phyloP scores from a whole-genome alignment of 2,888 invertebrate genomes.

The Drosophila percnosoma region DNA sequence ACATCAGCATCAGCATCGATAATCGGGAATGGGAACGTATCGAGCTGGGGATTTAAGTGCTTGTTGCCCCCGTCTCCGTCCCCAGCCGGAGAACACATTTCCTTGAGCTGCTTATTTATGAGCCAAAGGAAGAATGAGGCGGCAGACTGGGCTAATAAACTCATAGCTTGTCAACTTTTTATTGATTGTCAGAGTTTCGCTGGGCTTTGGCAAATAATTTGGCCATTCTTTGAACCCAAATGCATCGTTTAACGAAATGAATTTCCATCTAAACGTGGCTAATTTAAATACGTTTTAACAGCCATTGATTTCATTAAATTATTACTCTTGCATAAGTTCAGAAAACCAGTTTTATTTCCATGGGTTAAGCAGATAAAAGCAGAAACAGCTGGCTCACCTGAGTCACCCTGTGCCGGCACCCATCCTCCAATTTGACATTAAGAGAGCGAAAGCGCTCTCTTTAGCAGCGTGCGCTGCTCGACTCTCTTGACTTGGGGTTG shows the following conservation, averaged over 20 bases:
- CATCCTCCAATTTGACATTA: constrained; percentile 8
- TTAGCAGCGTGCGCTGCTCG: not conserved
- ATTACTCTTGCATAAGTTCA: not conserved
- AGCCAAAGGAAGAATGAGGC: constrained; percentile 21
- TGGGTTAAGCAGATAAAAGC: not conserved
- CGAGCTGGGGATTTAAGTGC: constrained; percentile 62
- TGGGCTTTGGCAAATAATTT: not conserved
- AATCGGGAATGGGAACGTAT: constrained; percentile 28
- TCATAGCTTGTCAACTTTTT: constrained; percentile 56
- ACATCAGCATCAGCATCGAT: constrained; percentile 47
- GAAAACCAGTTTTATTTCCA: not conserved
- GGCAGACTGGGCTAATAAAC: constrained; percentile 64
- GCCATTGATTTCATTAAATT: not conserved
- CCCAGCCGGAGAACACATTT: constrained; percentile 2
- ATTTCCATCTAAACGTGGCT: not conserved
- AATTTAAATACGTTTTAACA: not conserved
- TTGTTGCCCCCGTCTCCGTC: constrained; percentile 23
- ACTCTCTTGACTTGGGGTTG: constrained; percentile 45
- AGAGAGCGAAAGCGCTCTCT: constrained; percentile 49
- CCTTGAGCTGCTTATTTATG: constrained; percentile 59
- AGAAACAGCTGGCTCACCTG: constrained; percentile 6
- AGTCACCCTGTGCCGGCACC: constrained; percentile 45
- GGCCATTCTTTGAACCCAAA: not conserved
- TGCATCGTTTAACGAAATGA: not conserved
- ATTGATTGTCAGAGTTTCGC: constrained; percentile 53